A percentile compares a stretch with the other conserved stretches of the same genome.
Conservation (phyloP, 2,797 vertebrate species). For the Hyperoplus immaculatus region DNA sequence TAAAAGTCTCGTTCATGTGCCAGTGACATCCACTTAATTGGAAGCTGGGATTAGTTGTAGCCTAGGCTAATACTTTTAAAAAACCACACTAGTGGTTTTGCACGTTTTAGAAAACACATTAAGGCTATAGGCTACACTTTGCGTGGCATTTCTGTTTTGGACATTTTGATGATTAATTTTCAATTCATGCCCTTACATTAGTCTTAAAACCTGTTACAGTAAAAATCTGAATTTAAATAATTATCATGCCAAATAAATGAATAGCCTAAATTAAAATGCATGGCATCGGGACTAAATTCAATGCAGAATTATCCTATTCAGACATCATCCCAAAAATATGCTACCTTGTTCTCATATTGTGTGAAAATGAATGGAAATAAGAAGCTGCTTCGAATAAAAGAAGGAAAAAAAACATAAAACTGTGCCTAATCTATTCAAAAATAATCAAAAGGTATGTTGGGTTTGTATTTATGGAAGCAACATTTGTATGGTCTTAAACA, state of each 20-base stretch:
- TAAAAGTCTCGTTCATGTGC: constrained; percentile 16
- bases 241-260: no score
- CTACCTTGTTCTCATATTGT: background rate
- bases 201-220: background rate
- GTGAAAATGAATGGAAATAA: constrained; percentile 1
- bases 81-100: background rate
- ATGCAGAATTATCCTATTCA: background rate
- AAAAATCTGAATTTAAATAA: background rate
- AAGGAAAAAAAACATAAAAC: background rate
- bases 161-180: background rate
- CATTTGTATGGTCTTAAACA: background rate
- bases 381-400: background rate
- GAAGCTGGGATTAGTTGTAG: background rate
- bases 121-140: no score
- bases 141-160: background rate
- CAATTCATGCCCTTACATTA: background rate
- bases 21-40: background rate
- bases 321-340: background rate
- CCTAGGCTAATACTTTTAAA: background rate
- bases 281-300: background rate
- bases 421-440: background rate
- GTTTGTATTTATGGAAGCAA: background rate
- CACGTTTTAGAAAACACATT: background rate
- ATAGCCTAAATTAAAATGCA: background rate
- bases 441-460: no score